phyloP scores from a whole-genome alignment of 30 jellyfish, hydroid and myxozoan species.

The Cassiopea xamachana region DNA sequence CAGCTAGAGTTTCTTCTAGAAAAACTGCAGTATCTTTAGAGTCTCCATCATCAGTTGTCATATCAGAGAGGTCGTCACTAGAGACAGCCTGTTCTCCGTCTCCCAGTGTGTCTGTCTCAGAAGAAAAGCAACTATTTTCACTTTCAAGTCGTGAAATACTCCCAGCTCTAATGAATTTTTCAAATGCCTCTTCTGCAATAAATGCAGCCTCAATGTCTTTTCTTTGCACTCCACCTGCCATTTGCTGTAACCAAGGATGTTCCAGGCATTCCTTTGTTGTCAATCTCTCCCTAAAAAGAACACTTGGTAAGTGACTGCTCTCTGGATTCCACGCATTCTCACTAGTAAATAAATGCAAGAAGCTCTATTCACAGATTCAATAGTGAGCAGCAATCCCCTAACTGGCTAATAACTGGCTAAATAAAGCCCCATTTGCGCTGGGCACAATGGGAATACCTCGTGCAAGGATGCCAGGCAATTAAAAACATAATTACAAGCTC shows the following conservation, averaged over 20 bases:
- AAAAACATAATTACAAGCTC: no score
- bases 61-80: slow-evolving; percentile 22
- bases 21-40: background rate
- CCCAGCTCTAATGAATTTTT: slow-evolving; percentile 40
- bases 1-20: background rate
- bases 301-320: no score
- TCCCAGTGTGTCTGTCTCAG: slow-evolving; percentile 28
- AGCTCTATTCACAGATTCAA: no score
- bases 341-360: no score
- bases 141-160: slow-evolving; percentile 50
- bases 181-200: slow-evolving; percentile 69
- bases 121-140: slow-evolving; percentile 46
- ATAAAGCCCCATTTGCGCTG: no score
- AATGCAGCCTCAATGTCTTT: slow-evolving; percentile 95
- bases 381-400: no score
- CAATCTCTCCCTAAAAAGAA: slow-evolving; percentile 81
- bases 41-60: slow-evolving; percentile 23
- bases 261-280: slow-evolving; percentile 89
- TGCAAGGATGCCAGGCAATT: no score
- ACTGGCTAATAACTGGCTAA: no score
- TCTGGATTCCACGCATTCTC: no score
- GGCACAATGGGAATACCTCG: no score
- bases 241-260: slow-evolving; percentile 96
- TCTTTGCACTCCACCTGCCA: slow-evolving; percentile 86
- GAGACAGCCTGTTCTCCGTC: slow-evolving; percentile 40